These are phyloP conservation scores for Cephalopholis sonnerati DNA, from an alignment of 2,113 vertebrate species.

Conservation along the genomic window DNA sequence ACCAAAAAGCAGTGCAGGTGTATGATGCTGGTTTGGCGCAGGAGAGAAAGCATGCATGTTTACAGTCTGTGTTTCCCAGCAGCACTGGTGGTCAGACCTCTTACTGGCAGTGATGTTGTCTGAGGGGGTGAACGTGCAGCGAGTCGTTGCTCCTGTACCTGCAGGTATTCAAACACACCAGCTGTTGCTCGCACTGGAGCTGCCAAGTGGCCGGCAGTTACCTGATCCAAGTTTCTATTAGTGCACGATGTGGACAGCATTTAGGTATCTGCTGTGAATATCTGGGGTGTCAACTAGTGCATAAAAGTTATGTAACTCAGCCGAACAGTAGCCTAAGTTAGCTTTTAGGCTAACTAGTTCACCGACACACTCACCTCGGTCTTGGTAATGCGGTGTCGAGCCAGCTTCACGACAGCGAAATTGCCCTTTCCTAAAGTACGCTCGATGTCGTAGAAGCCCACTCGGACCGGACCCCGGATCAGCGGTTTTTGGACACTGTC, in stretches of 20 bases:
- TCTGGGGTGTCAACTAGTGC: conserved; percentile 61
- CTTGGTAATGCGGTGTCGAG: conserved; percentile 95
- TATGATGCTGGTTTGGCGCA: conserved; percentile 13
- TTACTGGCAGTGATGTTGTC: conserved; percentile 67
- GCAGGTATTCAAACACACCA: conserved; percentile 50
- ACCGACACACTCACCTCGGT: conserved; percentile 90
- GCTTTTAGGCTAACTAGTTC: conserved; percentile 72
- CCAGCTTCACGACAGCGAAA: conserved; percentile 97
- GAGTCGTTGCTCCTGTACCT: conserved; percentile 55
- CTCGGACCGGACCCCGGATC: conserved; percentile 92
- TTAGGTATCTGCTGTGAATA: conserved; percentile 28
- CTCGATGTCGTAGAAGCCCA: conserved; percentile 98
- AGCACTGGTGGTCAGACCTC: conserved; percentile 62
- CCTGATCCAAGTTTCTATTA: conserved; percentile 53
- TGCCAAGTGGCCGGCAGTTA: conserved; percentile 37
- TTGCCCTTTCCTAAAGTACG: conserved; percentile 97
- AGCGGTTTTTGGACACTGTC: conserved; percentile 92
- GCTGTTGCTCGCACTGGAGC: conserved; percentile 53
- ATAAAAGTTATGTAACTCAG: conserved; percentile 80
- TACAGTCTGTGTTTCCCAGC: conserved; percentile 67
- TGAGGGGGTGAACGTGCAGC: conserved; percentile 56
- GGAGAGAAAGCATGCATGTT: conserved; percentile 44
- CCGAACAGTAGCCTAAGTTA: conserved; percentile 77
- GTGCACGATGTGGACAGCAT: conserved; percentile 40
- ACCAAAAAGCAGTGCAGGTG: conserved; percentile 51